Conservation (phyloP, 2,797 vertebrate genomes). For the Argya squamiceps region DNA sequence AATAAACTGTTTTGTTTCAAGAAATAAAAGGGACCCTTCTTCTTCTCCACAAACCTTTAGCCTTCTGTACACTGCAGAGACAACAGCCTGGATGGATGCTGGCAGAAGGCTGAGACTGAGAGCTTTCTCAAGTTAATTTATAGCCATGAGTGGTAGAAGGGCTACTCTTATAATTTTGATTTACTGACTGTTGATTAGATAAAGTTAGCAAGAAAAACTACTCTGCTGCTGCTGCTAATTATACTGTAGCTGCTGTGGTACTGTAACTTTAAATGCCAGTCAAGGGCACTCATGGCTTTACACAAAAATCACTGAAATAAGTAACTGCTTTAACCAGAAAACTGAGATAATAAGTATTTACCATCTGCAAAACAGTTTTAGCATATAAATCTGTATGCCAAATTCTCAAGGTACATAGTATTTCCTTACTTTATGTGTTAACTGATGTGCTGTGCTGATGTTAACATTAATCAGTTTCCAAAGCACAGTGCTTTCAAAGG, state of each 20-base stretch:
- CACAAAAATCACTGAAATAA: not conserved
- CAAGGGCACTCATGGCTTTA: not conserved
- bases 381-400: not conserved
- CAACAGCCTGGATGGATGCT: not conserved
- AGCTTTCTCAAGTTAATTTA: not conserved
- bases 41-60: not conserved
- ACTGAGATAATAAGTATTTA: not conserved
- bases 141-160: not conserved
- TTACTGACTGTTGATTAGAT: slow-evolving; percentile 14
- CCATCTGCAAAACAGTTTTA: not conserved
- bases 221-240: slow-evolving; percentile 4
- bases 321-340: not conserved
- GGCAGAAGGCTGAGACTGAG: not conserved
- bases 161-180: not conserved
- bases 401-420: not conserved
- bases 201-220: not conserved
- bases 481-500: not conserved
- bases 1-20: not conserved
- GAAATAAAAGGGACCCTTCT: not conserved
- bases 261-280: not conserved
- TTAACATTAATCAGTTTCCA: not conserved
- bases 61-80: not conserved
- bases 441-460: not conserved
- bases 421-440: not conserved
- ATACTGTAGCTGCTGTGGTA: not conserved